Evolutionary conservation across 2,797 vertebrate genomes (phyloP), one percentile per base, ranked within the genome.

Genomic region (Anas georgica): DNA sequence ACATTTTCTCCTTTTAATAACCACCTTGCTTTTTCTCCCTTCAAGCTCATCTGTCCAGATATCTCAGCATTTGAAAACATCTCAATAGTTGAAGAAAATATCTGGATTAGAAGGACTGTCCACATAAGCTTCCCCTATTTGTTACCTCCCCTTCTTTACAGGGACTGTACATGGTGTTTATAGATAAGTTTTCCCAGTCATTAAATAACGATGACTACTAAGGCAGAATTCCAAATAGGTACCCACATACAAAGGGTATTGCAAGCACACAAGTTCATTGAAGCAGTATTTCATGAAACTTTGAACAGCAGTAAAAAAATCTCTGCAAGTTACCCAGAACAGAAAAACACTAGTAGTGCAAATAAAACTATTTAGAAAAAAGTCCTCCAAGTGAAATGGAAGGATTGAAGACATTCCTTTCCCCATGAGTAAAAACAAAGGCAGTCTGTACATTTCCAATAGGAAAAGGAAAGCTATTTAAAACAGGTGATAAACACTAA

Each of bases 91-190:
- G 39, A 35, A 31, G 25, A 73, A 50, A 83, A 37, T 2, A 76
- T 10, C 10, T 29, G 23, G 7, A n/a, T 70, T 41, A 35, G 26
- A 64, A 84, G 64, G n/a, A 63, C n/a, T 22, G 33, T 55, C 55
- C 2, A 1, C 3, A 2, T n/a, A 63, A 68, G 13, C 8, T 8
- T 33, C 12, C 37, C 31, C 18, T 41, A 0, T 23, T 39, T 46
- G 62, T 88, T 26, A 74, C 17, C 11, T 74, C 66, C 56, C 31
- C 17, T 52, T 29, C 15, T 63, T 39, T 28, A 25, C 26, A 10
- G 6, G 75, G 45, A 20, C 37, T 68, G 9, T 22, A 29, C 29
- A 15, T 43, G 13, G 20, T 31, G 29, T 17, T 77, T 69, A 9
- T 18, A 25, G 26, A 13, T 25, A 25, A 50, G 48, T 50, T 50